Conservation (phyloP, 2,888 invertebrate genomes). For the Drosophila incognita region DNA sequence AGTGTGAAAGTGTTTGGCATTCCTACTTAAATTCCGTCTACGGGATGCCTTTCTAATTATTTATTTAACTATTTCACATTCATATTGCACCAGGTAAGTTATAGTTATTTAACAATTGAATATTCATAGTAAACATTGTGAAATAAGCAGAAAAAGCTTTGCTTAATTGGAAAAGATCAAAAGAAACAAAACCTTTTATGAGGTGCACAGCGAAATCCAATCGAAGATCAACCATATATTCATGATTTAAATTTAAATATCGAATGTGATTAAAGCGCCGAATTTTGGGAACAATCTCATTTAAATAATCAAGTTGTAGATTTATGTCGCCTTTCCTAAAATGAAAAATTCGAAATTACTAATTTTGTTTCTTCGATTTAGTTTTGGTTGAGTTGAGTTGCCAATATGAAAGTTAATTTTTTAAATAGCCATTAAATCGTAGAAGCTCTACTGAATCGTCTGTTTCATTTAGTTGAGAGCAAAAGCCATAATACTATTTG, state of each 20-base stretch:
- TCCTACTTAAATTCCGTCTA: neutral
- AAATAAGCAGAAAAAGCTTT: neutral
- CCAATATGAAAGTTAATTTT: neutral
- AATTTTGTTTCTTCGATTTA: neutral
- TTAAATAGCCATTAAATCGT: neutral
- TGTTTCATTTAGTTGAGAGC: neutral
- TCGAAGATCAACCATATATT: neutral
- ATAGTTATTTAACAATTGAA: neutral
- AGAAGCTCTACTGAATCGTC: neutral
- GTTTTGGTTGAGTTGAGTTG: neutral
- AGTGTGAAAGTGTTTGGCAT: conserved; percentile 20
- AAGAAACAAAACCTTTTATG: neutral
- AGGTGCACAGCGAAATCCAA: neutral
- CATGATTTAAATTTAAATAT: neutral
- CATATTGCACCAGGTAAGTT: conserved; percentile 23
- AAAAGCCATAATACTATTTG: neutral
- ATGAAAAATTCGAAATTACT: neutral
- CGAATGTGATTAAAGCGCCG: neutral
- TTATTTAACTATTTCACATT: neutral
- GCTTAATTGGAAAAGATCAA: neutral
- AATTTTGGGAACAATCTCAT: neutral
- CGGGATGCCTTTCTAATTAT: conserved; percentile 25
- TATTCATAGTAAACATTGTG: neutral
- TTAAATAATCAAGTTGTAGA: too few species aligned
- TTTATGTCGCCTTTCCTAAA: neutral